These are phyloP conservation scores for Gracilinanus agilis DNA, from an alignment of 2,113 vertebrate genomes.

Conservation along the genomic window DNA sequence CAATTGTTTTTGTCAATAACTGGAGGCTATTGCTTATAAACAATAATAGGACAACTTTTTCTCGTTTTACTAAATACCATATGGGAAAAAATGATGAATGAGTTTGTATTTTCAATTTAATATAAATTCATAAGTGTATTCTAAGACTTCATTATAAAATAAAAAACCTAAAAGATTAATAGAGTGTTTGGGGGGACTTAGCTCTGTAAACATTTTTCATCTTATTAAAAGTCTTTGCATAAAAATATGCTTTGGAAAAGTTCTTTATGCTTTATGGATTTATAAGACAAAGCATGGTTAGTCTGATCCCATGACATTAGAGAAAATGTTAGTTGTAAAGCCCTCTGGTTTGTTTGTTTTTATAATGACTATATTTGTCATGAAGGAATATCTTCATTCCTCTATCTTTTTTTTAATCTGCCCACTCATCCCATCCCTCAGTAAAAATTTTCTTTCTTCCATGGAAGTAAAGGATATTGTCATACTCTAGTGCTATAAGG, in stretches of 20 bases:
- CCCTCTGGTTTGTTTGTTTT: not conserved
- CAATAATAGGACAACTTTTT: not conserved
- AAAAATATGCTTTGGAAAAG: conserved; percentile 26
- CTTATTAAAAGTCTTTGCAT: conserved; percentile 16
- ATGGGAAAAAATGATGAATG: conserved; percentile 15
- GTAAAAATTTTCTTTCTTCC: not conserved
- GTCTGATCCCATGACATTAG: conserved; percentile 17
- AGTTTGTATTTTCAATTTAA: conserved; percentile 50
- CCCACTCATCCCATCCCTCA: not conserved
- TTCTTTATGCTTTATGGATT: not conserved
- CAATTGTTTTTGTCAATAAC: conserved; percentile 42
- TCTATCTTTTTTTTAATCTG: not conserved
- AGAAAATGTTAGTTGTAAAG: not conserved
- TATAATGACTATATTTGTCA: not conserved
- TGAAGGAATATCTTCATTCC: not conserved
- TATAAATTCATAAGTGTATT: conserved; percentile 23
- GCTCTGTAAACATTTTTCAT: not conserved
- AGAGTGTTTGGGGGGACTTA: conserved; percentile 15
- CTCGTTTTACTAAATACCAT: conserved; percentile 27
- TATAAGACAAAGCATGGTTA: conserved; percentile 31
- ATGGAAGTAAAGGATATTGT: not conserved
- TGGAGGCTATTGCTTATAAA: not conserved
- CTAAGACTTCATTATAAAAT: conserved; percentile 44
- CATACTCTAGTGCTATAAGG: not conserved
- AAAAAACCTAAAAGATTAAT: conserved; percentile 44